Base-by-base conservation (phyloP, 2,888 invertebrate species). In the Drosophila subsilvestris region DNA sequence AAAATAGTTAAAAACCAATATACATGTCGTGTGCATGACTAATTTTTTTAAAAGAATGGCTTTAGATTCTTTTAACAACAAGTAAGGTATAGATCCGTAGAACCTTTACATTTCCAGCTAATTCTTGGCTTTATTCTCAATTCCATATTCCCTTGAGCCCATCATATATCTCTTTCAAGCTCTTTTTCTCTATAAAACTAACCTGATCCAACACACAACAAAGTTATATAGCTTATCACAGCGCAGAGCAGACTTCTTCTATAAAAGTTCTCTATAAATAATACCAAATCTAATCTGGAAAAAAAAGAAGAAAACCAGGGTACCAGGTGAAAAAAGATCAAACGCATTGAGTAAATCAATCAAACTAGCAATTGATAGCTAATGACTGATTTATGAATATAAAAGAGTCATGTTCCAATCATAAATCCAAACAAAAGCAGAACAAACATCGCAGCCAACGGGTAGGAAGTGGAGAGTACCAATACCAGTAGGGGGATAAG, bases 321-420 rank as follows among this genome's bases (percentile, higher is more conserved):
- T 37, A 45, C 14, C n/a, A 37, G n/a, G 37, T 14, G 14, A 37
- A 65, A 70, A 56, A 42, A 78, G 76, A 82, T 88, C 74, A 70
- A 85, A 79, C 53, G 49, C 60, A 61, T 69, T 25, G 48, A 58
- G 57, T 81, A 81, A 81, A 81, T 82, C 81, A 82, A 82, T 82
- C 81, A 82, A 70, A 58, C 37, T n/a, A 7, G 2, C 14, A 62
- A 50, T 86, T 73, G 88, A 88, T 88, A 82, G 83, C 66, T 69
- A n/a, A 1, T 72, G 83, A 86, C 59, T 75, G 72, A 88, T 88
- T 82, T 82, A 82, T 51, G 69, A n/a, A 37, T n/a, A 82, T 32
- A 18, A 25, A 32, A 44, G 63, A 58, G 53, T 54, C 63, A 50
- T 62, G 63, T 69, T 63, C 45, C 50, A n/a, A 63, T 47, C 71